phyloP scores from a whole-genome alignment of 2,113 vertebrate genomes.

The Cacatua alba region DNA sequence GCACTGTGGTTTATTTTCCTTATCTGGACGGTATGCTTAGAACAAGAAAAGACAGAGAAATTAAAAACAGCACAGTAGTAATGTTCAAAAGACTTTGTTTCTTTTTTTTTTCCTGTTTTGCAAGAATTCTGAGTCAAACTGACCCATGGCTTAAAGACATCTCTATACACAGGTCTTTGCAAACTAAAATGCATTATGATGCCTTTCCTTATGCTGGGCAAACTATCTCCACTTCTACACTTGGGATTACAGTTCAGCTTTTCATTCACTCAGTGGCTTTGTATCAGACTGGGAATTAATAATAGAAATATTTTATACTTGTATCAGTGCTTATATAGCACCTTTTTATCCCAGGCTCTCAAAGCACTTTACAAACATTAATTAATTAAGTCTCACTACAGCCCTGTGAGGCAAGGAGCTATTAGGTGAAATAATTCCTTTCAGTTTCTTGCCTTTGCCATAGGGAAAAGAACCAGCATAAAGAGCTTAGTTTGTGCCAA shows the following conservation, averaged over 20 bases:
- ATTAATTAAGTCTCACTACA: slow-evolving; percentile 71
- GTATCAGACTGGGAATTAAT: slow-evolving; percentile 9
- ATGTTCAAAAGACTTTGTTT: not conserved
- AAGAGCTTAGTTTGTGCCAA: slow-evolving; percentile 49
- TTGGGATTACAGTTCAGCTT: not conserved
- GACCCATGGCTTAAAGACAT: slow-evolving; percentile 1
- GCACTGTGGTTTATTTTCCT: slow-evolving; percentile 73
- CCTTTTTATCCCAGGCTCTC: slow-evolving; percentile 53
- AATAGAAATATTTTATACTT: slow-evolving; percentile 38
- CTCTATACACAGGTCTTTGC: not conserved
- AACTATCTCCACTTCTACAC: not conserved
- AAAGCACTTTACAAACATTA: slow-evolving; percentile 64
- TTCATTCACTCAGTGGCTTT: not conserved
- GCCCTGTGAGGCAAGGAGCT: slow-evolving; percentile 52
- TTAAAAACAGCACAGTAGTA: slow-evolving; percentile 66
- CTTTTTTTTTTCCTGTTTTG: slow-evolving; percentile 15
- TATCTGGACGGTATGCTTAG: slow-evolving; percentile 69
- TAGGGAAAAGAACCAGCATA: not conserved
- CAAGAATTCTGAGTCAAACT: slow-evolving; percentile 11
- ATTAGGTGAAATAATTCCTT: slow-evolving; percentile 69
- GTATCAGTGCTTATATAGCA: slow-evolving; percentile 34
- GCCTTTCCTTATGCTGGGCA: not conserved
- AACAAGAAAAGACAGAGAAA: slow-evolving; percentile 73
- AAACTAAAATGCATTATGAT: slow-evolving; percentile 18
- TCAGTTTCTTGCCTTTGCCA: slow-evolving; percentile 53